A percentile compares a stretch with the other conserved stretches of the same genome.
Conservation (phyloP, 1,140 invertebrate species). For the Lordiphosa collinella region DNA sequence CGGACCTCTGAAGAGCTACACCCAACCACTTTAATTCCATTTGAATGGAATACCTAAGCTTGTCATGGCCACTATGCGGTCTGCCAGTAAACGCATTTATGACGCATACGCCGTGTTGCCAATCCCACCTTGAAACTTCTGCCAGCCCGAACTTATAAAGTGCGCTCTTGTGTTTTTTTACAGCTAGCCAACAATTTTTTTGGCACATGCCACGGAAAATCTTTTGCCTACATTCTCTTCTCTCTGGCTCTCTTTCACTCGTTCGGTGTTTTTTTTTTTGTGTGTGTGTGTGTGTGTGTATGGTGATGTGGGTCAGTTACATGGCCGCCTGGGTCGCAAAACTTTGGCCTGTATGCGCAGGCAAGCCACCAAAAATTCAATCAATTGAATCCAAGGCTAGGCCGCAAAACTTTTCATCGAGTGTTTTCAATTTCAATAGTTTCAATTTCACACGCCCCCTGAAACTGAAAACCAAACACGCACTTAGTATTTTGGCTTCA, state of each 20-base stretch:
- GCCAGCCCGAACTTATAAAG: constrained; percentile 52
- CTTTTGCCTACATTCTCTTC: constrained; percentile 30
- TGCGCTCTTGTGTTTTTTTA: constrained; percentile 33
- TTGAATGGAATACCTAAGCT: not conserved
- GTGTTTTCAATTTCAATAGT: constrained; percentile 69
- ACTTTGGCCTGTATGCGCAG: constrained; percentile 24
- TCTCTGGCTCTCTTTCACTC: not conserved
- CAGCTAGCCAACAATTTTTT: constrained; percentile 10
- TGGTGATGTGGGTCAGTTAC: constrained; percentile 66
- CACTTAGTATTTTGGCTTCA: constrained; percentile 24
- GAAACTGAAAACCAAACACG: constrained; percentile 36
- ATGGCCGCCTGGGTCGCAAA: constrained; percentile 46
- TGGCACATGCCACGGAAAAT: constrained; percentile 53
- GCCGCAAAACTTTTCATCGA: constrained; percentile 61
- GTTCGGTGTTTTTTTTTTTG: not conserved
- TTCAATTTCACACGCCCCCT: constrained; percentile 67
- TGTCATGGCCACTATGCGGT: constrained; percentile 13
- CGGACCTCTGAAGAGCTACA: not conserved
- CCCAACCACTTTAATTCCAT: constrained; percentile 1
- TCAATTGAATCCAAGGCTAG: constrained; percentile 57
- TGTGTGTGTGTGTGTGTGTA: not conserved
- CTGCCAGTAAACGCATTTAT: constrained; percentile 49
- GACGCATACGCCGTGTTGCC: constrained; percentile 62
- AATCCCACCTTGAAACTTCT: constrained; percentile 58
- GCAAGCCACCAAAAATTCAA: constrained; percentile 53